phyloP scores from a whole-genome alignment of 2,888 invertebrate species.

The Drosophila multiciliata region DNA sequence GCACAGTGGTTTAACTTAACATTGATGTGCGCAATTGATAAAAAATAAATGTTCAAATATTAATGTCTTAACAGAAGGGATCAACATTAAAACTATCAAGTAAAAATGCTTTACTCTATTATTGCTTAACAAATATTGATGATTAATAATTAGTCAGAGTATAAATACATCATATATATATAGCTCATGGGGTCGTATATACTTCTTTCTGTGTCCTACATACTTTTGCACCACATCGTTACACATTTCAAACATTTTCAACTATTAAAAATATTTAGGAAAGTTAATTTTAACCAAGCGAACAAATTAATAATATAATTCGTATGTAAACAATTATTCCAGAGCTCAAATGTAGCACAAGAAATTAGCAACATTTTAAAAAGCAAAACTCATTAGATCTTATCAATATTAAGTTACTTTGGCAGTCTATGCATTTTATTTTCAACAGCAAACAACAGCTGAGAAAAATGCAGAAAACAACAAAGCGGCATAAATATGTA shows the following conservation, averaged over 20 bases:
- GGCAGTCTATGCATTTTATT: neutral
- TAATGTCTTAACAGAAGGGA: neutral
- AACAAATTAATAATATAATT: neutral
- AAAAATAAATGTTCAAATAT: neutral
- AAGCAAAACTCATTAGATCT: neutral
- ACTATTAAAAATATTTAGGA: neutral
- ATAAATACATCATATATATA: neutral
- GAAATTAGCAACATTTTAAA: neutral
- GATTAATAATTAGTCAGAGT: neutral
- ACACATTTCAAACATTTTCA: neutral
- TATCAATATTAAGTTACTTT: neutral
- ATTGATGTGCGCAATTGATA: neutral
- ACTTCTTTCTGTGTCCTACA: neutral
- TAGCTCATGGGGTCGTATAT: neutral
- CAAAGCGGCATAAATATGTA: constrained; percentile 50
- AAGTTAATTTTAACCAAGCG: too few species aligned
- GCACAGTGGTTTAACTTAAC: constrained; percentile 35
- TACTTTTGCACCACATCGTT: neutral
- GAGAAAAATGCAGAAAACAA: constrained; percentile 21
- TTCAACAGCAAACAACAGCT: constrained; percentile 13
- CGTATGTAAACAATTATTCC: neutral
- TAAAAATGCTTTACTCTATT: neutral
- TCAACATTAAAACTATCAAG: neutral
- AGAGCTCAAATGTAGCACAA: neutral
- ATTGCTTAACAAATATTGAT: neutral